phyloP scores from a whole-genome alignment of 2,797 vertebrate species.

The Lemur catta region DNA sequence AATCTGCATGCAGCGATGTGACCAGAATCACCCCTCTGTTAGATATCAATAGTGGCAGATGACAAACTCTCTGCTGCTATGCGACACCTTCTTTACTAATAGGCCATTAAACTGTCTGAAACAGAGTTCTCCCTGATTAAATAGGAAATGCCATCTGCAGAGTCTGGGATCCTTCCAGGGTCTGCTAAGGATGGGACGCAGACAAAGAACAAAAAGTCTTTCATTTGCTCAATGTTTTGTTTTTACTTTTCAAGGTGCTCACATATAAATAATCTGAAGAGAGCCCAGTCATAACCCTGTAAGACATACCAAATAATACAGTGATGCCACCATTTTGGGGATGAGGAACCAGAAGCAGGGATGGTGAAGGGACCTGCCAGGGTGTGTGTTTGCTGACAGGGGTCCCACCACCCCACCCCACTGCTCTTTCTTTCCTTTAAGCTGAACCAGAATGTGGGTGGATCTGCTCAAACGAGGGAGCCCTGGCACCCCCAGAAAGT shows the following conservation, averaged over 20 bases:
- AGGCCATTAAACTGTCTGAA: slow-evolving; percentile 43
- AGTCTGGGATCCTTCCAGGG: neutral
- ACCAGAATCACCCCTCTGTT: neutral
- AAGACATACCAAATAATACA: accelerated
- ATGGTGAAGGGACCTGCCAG: no score
- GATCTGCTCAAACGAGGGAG: neutral
- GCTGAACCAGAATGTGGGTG: neutral
- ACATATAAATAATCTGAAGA: neutral
- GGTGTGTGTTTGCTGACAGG: accelerated
- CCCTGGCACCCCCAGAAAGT: neutral
- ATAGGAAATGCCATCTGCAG: slow-evolving; percentile 58
- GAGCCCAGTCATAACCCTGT: neutral
- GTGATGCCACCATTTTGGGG: no score
- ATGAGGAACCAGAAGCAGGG: accelerated
- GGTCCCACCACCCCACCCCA: neutral
- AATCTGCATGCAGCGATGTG: neutral
- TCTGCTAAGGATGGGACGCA: neutral
- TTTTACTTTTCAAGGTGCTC: neutral
- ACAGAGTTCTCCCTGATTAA: neutral
- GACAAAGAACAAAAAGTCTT: neutral
- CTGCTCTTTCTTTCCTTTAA: neutral
- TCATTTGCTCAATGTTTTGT: neutral
- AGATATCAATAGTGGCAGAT: neutral
- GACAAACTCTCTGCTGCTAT: neutral
- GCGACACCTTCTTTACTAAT: neutral